phyloP scores from a whole-genome alignment of 2,113 vertebrate species.

The Aegotheles bennettii region DNA sequence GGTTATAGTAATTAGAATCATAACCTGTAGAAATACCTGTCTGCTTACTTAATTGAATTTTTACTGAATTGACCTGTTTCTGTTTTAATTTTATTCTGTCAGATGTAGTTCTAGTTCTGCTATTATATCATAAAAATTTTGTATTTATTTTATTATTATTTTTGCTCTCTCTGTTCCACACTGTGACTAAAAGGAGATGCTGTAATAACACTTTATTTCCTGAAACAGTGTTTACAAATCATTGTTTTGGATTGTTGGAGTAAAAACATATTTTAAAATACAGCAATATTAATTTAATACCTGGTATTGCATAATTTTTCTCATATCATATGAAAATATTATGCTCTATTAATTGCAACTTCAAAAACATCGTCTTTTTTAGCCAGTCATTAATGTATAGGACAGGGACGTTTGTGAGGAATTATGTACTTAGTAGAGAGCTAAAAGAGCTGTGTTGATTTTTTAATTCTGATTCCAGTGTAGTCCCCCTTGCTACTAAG shows the following conservation, averaged over 20 bases:
- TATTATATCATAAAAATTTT: background rate
- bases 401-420: background rate
- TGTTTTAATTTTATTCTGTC: conserved; percentile 46
- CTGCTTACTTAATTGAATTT: conserved; percentile 34
- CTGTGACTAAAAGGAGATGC: background rate
- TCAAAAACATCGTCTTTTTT: background rate
- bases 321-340: background rate
- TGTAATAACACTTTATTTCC: conserved; percentile 18
- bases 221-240: conserved; percentile 2
- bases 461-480: conserved; percentile 7
- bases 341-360: background rate
- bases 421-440: background rate
- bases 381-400: background rate
- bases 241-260: background rate
- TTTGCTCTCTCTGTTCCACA: background rate
- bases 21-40: conserved; percentile 46
- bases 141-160: conserved; percentile 8
- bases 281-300: conserved; percentile 26
- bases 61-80: conserved; percentile 46
- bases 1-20: conserved; percentile 7
- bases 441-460: conserved; percentile 18
- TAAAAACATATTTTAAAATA: conserved; percentile 8
- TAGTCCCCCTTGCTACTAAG: conserved; percentile 22
- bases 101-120: conserved; percentile 3
- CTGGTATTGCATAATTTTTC: background rate